Conservation (phyloP, 2,888 invertebrate genomes). For the Halocaridina rubra region DNA sequence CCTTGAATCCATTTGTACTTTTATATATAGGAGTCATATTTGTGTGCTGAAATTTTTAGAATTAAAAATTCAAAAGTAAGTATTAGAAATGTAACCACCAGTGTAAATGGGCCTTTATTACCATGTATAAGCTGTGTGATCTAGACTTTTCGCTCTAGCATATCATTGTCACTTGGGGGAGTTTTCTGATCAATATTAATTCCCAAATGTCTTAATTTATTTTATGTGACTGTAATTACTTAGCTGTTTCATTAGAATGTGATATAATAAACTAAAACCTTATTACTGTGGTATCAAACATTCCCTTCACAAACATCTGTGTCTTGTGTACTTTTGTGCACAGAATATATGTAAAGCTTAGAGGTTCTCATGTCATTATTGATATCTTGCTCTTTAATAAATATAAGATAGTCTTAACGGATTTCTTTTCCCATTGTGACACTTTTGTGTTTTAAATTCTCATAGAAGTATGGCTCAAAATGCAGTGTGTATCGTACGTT, state of each 20-base stretch:
- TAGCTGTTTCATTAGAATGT: neutral
- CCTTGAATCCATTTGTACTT: neutral
- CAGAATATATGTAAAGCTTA: neutral
- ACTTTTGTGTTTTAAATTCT: too few relatives aligned
- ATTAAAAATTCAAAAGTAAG: neutral
- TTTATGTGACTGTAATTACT: neutral
- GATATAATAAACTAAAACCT: too few relatives aligned
- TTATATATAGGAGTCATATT: too few relatives aligned
- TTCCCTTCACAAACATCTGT: neutral
- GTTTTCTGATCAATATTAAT: neutral
- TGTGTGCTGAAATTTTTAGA: neutral
- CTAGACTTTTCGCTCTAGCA: neutral
- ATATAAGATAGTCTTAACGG: neutral
- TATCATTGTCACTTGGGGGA: neutral
- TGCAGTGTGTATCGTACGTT: too few relatives aligned
- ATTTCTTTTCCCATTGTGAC: too few relatives aligned
- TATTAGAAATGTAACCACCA: neutral
- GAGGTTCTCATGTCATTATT: neutral
- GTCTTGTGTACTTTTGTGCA: neutral
- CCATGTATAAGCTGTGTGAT: neutral
- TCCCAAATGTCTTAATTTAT: conserved; percentile 14
- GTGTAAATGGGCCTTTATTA: neutral
- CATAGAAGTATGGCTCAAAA: too few relatives aligned
- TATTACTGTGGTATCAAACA: neutral
- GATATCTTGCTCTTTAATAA: neutral